Evolutionary conservation across 2,113 vertebrate genomes (phyloP).

Genomic region (Capreolus pygargus): DNA sequence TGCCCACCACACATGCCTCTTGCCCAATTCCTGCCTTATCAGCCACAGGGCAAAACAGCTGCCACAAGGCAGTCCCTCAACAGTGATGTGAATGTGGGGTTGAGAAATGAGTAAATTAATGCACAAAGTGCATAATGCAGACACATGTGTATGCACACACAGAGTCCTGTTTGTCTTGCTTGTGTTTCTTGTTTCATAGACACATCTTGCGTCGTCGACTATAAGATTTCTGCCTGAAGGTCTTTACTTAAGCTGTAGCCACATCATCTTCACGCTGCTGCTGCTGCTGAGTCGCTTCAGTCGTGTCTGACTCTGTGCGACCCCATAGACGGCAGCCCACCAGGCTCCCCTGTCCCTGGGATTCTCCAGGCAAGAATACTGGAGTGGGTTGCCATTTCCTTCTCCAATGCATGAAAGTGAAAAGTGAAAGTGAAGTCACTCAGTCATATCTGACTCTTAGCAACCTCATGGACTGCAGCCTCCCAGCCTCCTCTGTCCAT

Average conservation of each 20-base stretch:
- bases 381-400: background rate
- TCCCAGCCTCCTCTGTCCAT: background rate
- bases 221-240: background rate
- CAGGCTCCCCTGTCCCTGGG: background rate
- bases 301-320: rapidly evolving
- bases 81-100: background rate
- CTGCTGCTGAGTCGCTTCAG: background rate
- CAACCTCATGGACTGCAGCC: background rate
- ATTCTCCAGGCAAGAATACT: background rate
- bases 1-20: background rate
- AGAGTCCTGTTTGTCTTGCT: background rate
- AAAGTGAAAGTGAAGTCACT: background rate
- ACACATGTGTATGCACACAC: background rate
- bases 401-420: background rate
- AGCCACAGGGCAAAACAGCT: background rate
- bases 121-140: background rate
- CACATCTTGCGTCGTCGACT: background rate
- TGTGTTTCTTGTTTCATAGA: background rate
- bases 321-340: background rate
- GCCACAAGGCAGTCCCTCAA: background rate
- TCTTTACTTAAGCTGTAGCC: background rate
- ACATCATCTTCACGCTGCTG: background rate
- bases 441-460: rapidly evolving
- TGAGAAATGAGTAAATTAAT: background rate
- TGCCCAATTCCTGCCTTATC: background rate